Evolutionary conservation across 2,888 invertebrate genomes (phyloP), one percentile per base, ranked within the genome.

Genomic region (Petrolisthes cinctipes): DNA sequence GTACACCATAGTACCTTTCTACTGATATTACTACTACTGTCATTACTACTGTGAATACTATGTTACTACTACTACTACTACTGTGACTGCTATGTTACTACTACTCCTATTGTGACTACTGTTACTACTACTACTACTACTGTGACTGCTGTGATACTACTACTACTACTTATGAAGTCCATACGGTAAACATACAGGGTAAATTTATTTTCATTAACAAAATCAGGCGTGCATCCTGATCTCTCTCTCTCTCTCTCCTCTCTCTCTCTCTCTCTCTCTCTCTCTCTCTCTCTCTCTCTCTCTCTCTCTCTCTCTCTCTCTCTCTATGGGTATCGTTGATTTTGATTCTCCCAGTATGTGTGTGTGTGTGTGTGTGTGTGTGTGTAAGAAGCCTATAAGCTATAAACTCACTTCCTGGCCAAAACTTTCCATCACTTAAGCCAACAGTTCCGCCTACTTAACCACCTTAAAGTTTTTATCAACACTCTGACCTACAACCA

Each of bases 201-300:
- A 37, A 37, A 37, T 37, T 1, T 37, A 37, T 37, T 37, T 37
- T 37, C 37, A 37, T 37, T 37, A 37, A 37, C 37, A 37, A 37
- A 37, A 37, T 23, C 23, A 37, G 1, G n/a, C 23, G 17, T 73
- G 7, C 17, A 9, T 73, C 5, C 23, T 23, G 11, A 11, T 76
- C 51, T 76, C 37, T 37, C 76, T 76, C 76, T 76, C 37, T 76
- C 37, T 23, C 76, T 23, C 37, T 23, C 11, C 37, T 37, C 37
- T 6, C 76, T 76, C 37, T 76, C 76, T 76, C 76, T 76, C 23
- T 23, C 76, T 76, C 76, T 76, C 76, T 73, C 73, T n/a, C 20
- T n/a, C 73, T 73, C 20, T 37, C 37, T 76, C 76, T 23, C 76
- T 76, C 76, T 23, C 76, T 76, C 76, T 5, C 37, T 76, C 76